Evolutionary conservation across 2,113 vertebrate species (phyloP).

Genomic region (Hippocampus barbouri): DNA sequence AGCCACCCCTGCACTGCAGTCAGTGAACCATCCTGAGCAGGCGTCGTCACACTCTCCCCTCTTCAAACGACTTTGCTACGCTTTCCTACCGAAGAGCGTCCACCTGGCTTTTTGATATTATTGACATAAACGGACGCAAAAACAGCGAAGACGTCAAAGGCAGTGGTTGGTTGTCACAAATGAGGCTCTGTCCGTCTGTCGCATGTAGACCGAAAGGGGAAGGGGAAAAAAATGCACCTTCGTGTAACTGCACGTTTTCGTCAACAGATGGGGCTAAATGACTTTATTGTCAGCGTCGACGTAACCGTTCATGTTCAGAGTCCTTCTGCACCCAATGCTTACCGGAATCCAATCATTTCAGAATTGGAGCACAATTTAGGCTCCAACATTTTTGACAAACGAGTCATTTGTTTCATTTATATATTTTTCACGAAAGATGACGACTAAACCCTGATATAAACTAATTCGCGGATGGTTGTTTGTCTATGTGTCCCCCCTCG

Average conservation of each 20-base stretch:
- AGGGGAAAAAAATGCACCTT: constrained; percentile 13
- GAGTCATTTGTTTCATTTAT: too few relatives aligned
- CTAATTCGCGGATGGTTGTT: too few relatives aligned
- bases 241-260: background rate
- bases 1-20: constrained; percentile 4
- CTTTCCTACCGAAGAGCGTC: constrained; percentile 38
- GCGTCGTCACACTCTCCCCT: background rate
- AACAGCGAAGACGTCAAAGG: background rate
- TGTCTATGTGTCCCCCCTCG: too few relatives aligned
- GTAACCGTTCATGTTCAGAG: background rate
- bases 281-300: too few relatives aligned
- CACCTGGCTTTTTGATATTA: constrained; percentile 8
- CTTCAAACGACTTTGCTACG: constrained; percentile 23
- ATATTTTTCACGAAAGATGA: too few relatives aligned
- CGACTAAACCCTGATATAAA: too few relatives aligned
- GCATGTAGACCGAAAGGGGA: background rate
- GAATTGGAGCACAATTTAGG: too few relatives aligned
- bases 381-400: too few relatives aligned
- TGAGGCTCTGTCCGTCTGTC: too few relatives aligned
- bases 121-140: background rate
- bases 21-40: background rate
- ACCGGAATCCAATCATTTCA: too few relatives aligned
- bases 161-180: background rate
- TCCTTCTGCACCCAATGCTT: too few relatives aligned
- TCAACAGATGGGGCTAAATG: constrained; percentile 29